phyloP scores from a whole-genome alignment of 2,797 vertebrate species.

The Peromyscus melanophrys region DNA sequence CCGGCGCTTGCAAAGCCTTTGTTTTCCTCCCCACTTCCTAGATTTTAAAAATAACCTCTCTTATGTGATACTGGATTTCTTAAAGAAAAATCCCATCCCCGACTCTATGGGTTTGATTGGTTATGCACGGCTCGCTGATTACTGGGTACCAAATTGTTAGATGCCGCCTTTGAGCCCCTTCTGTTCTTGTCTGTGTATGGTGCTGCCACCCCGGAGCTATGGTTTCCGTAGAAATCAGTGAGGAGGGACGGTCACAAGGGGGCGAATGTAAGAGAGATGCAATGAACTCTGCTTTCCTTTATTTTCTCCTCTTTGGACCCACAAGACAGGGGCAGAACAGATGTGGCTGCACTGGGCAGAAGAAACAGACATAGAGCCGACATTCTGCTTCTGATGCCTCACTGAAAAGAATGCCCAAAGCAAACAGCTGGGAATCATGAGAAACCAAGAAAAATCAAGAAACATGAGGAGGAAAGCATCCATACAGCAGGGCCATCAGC shows the following conservation, averaged over 20 bases:
- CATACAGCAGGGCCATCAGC: neutral
- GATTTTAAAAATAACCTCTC: constrained; percentile 68
- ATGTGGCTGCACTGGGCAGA: neutral
- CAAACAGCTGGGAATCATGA: constrained; percentile 3
- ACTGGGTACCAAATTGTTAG: neutral
- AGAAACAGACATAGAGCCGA: neutral
- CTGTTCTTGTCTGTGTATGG: neutral
- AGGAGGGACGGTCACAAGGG: neutral
- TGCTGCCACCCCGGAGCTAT: neutral
- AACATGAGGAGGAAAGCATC: neutral
- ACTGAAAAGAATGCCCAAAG: constrained; percentile 39
- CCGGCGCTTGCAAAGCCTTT: neutral
- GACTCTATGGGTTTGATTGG: constrained; percentile 33
- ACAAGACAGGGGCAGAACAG: constrained; percentile 39
- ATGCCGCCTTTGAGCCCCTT: neutral
- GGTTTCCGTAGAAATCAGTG: constrained; percentile 9
- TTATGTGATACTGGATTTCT: neutral
- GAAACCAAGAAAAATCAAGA: neutral
- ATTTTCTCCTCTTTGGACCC: constrained; percentile 56
- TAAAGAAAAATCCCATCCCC: constrained; percentile 42
- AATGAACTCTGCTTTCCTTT: constrained; percentile 30
- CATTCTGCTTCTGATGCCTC: constrained; percentile 31
- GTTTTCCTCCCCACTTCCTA: neutral
- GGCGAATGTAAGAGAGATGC: neutral
- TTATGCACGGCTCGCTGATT: neutral